Evolutionary conservation across 2,888 invertebrate genomes (phyloP).

Genomic region (Drosophila fungiperda): DNA sequence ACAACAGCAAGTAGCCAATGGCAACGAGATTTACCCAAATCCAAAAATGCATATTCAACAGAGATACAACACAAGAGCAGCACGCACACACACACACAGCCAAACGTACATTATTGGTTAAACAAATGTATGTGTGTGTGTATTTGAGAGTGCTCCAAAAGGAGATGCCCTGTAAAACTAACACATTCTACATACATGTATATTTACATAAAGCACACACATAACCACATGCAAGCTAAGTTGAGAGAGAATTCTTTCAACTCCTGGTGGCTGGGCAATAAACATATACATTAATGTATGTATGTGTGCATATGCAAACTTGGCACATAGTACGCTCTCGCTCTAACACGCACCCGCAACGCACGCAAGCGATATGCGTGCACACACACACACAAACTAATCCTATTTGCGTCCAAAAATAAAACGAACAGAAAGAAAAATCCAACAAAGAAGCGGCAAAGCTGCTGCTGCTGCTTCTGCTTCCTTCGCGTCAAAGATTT

Average conservation of each 20-base stretch:
- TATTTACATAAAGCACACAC: slow-evolving; percentile 4
- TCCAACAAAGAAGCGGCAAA: slow-evolving; percentile 70
- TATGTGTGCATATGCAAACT: slow-evolving; percentile 12
- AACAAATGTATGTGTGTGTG: background rate
- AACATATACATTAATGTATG: slow-evolving; percentile 1
- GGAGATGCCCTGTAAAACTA: slow-evolving; percentile 30
- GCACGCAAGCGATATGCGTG: slow-evolving; percentile 62
- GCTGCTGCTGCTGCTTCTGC: slow-evolving; percentile 57
- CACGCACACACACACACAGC: slow-evolving; percentile 18
- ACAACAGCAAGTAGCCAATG: slow-evolving; percentile 57
- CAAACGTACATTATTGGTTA: background rate
- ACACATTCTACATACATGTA: slow-evolving; percentile 2
- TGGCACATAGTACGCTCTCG: slow-evolving; percentile 44
- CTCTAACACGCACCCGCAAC: slow-evolving; percentile 48
- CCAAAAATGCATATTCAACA: slow-evolving; percentile 45
- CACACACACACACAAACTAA: slow-evolving; percentile 49
- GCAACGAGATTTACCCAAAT: slow-evolving; percentile 59
- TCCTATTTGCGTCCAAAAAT: slow-evolving; percentile 78
- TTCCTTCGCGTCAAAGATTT: slow-evolving; percentile 71
- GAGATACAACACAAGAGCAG: slow-evolving; percentile 20
- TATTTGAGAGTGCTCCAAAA: slow-evolving; percentile 3
- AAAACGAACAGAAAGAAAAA: slow-evolving; percentile 65
- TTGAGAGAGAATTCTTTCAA: slow-evolving; percentile 6
- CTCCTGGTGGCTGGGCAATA: slow-evolving; percentile 55
- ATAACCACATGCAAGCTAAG: slow-evolving; percentile 8